Percentiles rank a stretch among this genome's conserved stretches.
Evolutionary conservation across 2,797 vertebrate species (phyloP).

Genomic region (Enteromius afrohamiltoni): DNA sequence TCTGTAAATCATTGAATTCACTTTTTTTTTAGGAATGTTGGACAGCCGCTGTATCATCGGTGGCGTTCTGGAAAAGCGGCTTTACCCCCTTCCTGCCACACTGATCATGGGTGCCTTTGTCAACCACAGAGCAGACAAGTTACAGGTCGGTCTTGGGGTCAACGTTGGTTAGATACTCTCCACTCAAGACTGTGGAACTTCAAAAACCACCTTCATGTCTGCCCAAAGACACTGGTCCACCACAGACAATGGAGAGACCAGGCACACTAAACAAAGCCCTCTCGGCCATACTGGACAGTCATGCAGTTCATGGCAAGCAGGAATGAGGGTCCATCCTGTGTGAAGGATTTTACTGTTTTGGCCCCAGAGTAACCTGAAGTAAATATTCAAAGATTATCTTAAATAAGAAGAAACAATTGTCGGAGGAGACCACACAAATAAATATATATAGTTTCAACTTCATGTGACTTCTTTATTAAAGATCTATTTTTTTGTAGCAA

Average conservation of each 20-base stretch:
- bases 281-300: slow-evolving; percentile 7
- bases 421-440: not conserved
- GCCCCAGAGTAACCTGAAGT: slow-evolving; percentile 1
- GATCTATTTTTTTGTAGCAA: slow-evolving; percentile 14
- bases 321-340: not conserved
- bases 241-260: slow-evolving; percentile 3
- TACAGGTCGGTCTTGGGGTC: slow-evolving; percentile 84
- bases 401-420: not conserved
- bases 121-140: slow-evolving; percentile 91
- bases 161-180: slow-evolving; percentile 68
- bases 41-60: slow-evolving; percentile 96
- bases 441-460: not conserved
- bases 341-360: not conserved
- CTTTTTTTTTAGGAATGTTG: slow-evolving; percentile 81
- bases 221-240: slow-evolving; percentile 49
- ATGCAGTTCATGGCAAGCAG: slow-evolving; percentile 7
- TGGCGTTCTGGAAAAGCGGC: slow-evolving; percentile 90
- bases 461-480: not conserved
- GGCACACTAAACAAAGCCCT: slow-evolving; percentile 10
- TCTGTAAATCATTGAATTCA: not conserved
- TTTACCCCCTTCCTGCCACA: slow-evolving; percentile 89
- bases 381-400: not conserved
- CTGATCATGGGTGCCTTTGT: slow-evolving; percentile 95
- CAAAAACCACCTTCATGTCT: slow-evolving; percentile 40
- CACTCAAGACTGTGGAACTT: not conserved